These are phyloP conservation scores for Montipora sp. DNA, from an alignment of 64 coral and sea anemone genomes.

Conservation along the genomic window DNA sequence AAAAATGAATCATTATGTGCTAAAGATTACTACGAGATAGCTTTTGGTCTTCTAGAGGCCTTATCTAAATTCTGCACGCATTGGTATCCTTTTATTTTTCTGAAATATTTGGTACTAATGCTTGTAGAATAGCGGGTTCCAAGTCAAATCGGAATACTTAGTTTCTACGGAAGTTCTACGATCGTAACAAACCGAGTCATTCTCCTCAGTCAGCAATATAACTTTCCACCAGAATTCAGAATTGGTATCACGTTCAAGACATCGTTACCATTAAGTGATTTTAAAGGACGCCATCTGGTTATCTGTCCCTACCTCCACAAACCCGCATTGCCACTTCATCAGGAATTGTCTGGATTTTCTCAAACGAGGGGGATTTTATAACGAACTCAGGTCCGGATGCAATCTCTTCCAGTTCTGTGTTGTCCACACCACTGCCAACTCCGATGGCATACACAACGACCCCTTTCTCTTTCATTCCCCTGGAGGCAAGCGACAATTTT, in stretches of 20 bases:
- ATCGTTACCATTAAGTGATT: too few species aligned
- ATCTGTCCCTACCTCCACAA: not conserved
- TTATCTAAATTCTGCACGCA: too few species aligned
- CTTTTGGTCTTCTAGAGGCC: too few species aligned
- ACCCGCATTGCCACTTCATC: not conserved
- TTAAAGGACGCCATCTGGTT: not conserved
- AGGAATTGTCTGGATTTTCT: not conserved
- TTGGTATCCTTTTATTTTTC: too few species aligned
- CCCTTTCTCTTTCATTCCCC: conserved; percentile 2
- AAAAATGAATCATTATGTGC: too few species aligned
- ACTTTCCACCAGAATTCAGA: not conserved
- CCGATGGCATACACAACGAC: not conserved
- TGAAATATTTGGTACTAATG: too few species aligned
- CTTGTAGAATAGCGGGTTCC: too few species aligned
- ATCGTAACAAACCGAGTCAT: too few species aligned
- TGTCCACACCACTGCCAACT: not conserved
- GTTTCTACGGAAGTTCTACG: too few species aligned
- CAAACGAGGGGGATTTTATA: not conserved
- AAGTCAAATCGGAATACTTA: too few species aligned
- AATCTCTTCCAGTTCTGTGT: not conserved
- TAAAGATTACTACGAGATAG: too few species aligned
- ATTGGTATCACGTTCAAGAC: too few species aligned
- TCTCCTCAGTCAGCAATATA: not conserved
- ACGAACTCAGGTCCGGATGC: not conserved
- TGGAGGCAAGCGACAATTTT: not conserved